Conservation (phyloP, 2,113 vertebrate genomes). For the Etia nguti region DNA sequence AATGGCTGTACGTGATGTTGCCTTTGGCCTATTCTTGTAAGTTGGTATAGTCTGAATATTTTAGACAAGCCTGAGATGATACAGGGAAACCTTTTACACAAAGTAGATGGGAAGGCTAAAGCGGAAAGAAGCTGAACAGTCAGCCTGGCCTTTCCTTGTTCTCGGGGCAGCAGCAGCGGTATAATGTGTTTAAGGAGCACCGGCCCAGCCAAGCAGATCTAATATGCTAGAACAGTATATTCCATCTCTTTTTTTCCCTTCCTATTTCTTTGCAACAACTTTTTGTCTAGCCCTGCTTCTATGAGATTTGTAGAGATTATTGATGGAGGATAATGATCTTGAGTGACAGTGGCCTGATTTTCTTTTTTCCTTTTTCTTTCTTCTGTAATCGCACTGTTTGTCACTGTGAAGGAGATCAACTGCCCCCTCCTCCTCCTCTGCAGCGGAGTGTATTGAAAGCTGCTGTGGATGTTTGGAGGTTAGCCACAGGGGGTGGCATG, state of each 20-base stretch:
- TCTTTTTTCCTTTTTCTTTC: slow-evolving; percentile 5
- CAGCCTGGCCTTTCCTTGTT: slow-evolving; percentile 11
- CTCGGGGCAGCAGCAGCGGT: background rate
- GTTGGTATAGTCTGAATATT: slow-evolving; percentile 30
- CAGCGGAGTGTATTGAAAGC: slow-evolving; percentile 20
- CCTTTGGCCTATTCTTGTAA: slow-evolving; percentile 29
- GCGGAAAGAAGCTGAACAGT: slow-evolving; percentile 23
- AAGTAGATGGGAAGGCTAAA: slow-evolving; percentile 22
- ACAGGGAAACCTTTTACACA: slow-evolving; percentile 22
- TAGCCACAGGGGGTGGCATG: slow-evolving; percentile 20
- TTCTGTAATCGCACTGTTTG: slow-evolving; percentile 27
- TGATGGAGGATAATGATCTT: slow-evolving; percentile 60
- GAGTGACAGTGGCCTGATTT: slow-evolving; percentile 66
- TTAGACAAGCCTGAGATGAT: slow-evolving; percentile 19
- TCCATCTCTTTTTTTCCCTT: slow-evolving; percentile 12
- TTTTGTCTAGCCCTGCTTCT: slow-evolving; percentile 52
- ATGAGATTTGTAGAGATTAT: slow-evolving; percentile 52
- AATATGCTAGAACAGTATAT: slow-evolving; percentile 48
- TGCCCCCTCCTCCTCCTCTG: background rate
- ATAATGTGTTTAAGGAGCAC: slow-evolving; percentile 50
- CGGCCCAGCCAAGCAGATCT: slow-evolving; percentile 45
- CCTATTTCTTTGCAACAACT: slow-evolving; percentile 6
- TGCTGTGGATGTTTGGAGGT: slow-evolving; percentile 42
- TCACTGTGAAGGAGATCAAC: slow-evolving; percentile 29
- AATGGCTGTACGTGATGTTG: background rate